Evolutionary conservation across 2,888 invertebrate genomes (phyloP).

Genomic region (Plagodis pulveraria): DNA sequence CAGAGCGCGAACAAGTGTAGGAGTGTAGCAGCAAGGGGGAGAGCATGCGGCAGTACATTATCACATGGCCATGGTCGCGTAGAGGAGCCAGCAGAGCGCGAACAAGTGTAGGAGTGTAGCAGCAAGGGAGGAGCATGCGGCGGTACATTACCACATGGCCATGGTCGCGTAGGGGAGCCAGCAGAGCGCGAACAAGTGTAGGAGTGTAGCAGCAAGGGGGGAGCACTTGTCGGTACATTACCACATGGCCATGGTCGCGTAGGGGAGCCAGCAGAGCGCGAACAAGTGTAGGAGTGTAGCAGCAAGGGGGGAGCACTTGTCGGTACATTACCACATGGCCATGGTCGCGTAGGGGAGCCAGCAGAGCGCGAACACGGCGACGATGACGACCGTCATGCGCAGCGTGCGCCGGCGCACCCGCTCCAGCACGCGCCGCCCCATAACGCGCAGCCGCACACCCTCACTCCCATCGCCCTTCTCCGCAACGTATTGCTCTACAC

Average conservation of each 20-base stretch:
- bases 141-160: slow-evolving; percentile 86
- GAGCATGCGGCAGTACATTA: slow-evolving; percentile 50
- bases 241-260: slow-evolving; percentile 91
- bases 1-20: slow-evolving; percentile 87
- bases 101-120: slow-evolving; percentile 67
- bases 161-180: slow-evolving; percentile 93
- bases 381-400: slow-evolving; percentile 91
- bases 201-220: no score
- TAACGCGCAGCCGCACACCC: slow-evolving; percentile 86
- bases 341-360: slow-evolving; percentile 93
- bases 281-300: slow-evolving; percentile 67
- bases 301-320: no score
- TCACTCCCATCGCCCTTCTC: slow-evolving; percentile 43
- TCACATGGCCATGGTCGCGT: slow-evolving; percentile 91
- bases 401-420: slow-evolving; percentile 89
- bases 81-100: slow-evolving; percentile 92
- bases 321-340: slow-evolving; percentile 86
- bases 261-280: slow-evolving; percentile 92
- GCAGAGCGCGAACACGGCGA: slow-evolving; percentile 90
- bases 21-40: no score
- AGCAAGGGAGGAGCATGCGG: no score
- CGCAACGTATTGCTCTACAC: slow-evolving; percentile 55
- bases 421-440: slow-evolving; percentile 87
- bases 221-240: slow-evolving; percentile 50
- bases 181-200: slow-evolving; percentile 87